Conservation (phyloP, 1,140 invertebrate species). For the Papilio machaon region DNA sequence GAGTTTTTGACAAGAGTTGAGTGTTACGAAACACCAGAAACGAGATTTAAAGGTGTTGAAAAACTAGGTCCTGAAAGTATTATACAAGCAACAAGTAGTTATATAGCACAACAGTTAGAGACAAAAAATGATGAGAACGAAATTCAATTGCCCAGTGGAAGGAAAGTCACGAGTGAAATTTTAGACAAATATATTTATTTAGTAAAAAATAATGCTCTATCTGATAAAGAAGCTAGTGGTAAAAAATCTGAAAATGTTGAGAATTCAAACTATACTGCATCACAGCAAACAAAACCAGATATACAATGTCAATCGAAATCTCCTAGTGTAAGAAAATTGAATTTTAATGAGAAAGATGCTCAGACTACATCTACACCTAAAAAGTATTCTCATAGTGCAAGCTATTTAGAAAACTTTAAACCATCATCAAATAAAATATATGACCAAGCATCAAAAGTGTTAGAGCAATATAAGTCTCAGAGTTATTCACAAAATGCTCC, state of each 20-base stretch:
- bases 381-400: conserved; percentile 44
- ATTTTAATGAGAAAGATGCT: conserved; percentile 69
- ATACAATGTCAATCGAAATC: conserved; percentile 51
- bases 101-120: conserved; percentile 66
- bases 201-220: conserved; percentile 57
- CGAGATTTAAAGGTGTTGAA: conserved; percentile 55
- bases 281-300: conserved; percentile 43
- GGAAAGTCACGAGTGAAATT: conserved; percentile 59
- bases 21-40: conserved; percentile 73
- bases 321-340: conserved; percentile 63
- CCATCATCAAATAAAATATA: conserved; percentile 74
- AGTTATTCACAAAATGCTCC: conserved; percentile 57
- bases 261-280: conserved; percentile 36
- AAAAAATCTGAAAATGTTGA: conserved; percentile 47
- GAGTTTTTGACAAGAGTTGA: conserved; percentile 82
- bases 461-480: conserved; percentile 72
- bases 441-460: conserved; percentile 68
- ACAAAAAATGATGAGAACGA: conserved; percentile 55
- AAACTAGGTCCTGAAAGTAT: conserved; percentile 64
- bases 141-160: conserved; percentile 66
- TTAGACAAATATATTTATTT: conserved; percentile 79
- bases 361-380: conserved; percentile 76
- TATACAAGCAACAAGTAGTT: conserved; percentile 69
- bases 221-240: conserved; percentile 43
- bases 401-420: conserved; percentile 62